Percentiles rank a stretch among this genome's conserved stretches.
These are phyloP conservation scores for Hirtodrosophila histrioides DNA, from an alignment of 2,888 invertebrate species.

Conservation along the genomic window DNA sequence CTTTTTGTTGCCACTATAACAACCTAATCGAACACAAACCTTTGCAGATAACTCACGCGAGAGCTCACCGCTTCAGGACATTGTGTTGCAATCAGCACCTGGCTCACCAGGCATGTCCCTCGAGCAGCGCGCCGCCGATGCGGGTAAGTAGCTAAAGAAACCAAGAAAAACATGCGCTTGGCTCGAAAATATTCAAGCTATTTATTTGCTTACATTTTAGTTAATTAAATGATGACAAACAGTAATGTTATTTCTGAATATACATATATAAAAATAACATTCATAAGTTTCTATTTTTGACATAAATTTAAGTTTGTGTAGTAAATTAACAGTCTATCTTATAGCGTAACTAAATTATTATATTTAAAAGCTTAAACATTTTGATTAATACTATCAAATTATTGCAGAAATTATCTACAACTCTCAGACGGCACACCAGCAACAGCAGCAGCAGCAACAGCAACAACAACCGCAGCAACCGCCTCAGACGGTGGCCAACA, in stretches of 20 bases:
- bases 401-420: slow-evolving; percentile 82
- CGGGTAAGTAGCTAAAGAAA: slow-evolving; percentile 52
- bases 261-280: too few species aligned
- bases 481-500: slow-evolving; percentile 80
- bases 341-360: too few species aligned
- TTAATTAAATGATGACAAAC: too few species aligned
- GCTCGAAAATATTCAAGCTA: too few species aligned
- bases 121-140: slow-evolving; percentile 83
- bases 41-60: slow-evolving; percentile 89
- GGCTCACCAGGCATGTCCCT: slow-evolving; percentile 87
- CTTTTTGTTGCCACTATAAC: background rate
- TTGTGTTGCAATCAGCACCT: slow-evolving; percentile 87
- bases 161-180: too few species aligned
- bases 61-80: slow-evolving; percentile 94
- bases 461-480: slow-evolving; percentile 53
- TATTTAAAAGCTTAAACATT: background rate
- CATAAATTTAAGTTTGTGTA: too few species aligned
- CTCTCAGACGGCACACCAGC: slow-evolving; percentile 80
- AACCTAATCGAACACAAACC: background rate
- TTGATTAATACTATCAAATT: slow-evolving; percentile 8
- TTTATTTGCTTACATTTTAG: too few species aligned
- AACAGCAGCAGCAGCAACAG: slow-evolving; percentile 55
- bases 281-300: too few species aligned
- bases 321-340: too few species aligned
- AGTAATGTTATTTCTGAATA: too few species aligned